phyloP scores from a whole-genome alignment of 2,888 invertebrate genomes.

The Chesias legatella region DNA sequence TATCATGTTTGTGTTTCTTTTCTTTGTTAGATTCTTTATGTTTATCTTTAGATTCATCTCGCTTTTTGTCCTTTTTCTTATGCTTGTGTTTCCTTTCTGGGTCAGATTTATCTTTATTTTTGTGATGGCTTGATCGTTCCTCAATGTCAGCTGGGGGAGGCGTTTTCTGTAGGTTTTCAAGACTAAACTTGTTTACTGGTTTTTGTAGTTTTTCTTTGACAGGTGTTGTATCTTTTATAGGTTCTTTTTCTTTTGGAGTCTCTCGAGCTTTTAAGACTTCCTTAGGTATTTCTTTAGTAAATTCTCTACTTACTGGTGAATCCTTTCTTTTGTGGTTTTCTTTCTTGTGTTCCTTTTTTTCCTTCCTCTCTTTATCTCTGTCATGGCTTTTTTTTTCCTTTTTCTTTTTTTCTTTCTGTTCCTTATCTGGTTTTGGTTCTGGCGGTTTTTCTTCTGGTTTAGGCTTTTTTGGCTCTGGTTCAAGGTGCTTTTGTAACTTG shows the following conservation, averaged over 20 bases:
- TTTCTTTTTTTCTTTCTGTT: constrained; percentile 78
- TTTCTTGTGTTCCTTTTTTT: constrained; percentile 80
- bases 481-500: constrained; percentile 56
- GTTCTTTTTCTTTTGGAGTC: constrained; percentile 49
- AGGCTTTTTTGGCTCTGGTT: constrained; percentile 57
- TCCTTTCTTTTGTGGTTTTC: constrained; percentile 75
- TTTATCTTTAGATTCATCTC: constrained; percentile 82
- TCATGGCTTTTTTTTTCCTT: constrained; percentile 84
- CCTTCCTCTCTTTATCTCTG: constrained; percentile 81
- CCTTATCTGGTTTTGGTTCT: constrained; percentile 78
- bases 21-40: constrained; percentile 79
- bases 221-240: constrained; percentile 52
- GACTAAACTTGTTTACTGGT: constrained; percentile 66
- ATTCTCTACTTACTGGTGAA: constrained; percentile 56
- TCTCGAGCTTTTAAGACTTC: constrained; percentile 64
- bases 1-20: constrained; percentile 79
- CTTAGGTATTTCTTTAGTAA: constrained; percentile 54
- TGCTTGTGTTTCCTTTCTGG: constrained; percentile 81
- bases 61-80: constrained; percentile 84
- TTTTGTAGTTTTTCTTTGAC: constrained; percentile 64
- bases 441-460: constrained; percentile 73
- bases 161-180: constrained; percentile 72
- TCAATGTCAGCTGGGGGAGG: constrained; percentile 64
- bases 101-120: constrained; percentile 75
- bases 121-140: constrained; percentile 57